A percentile compares a stretch with the other conserved stretches of the same genome.
Evolutionary conservation across 1,140 invertebrate species (phyloP).

Genomic region (Monochamus saltuarius): DNA sequence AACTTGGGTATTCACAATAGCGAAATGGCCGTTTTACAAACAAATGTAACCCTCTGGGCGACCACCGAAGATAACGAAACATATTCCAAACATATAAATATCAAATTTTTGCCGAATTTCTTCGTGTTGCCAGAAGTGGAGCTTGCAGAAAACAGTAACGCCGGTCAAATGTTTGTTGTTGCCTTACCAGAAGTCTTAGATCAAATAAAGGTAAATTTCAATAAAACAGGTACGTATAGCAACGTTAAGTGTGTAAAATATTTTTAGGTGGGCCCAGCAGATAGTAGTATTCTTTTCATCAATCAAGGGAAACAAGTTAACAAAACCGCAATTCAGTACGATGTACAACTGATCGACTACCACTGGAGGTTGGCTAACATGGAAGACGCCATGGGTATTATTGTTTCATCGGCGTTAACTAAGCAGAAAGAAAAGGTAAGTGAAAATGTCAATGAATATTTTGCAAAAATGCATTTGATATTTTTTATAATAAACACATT

Average conservation of each 20-base stretch:
- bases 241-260: not conserved
- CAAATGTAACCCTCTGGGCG: slow-evolving; percentile 36
- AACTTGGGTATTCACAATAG: slow-evolving; percentile 24
- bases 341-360: slow-evolving; percentile 44
- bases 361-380: slow-evolving; percentile 47
- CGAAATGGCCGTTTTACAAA: slow-evolving; percentile 32
- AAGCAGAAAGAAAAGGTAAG: slow-evolving; percentile 40
- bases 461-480: no score
- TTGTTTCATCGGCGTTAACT: slow-evolving; percentile 37
- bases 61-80: slow-evolving; percentile 35
- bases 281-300: slow-evolving; percentile 41
- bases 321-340: slow-evolving; percentile 26
- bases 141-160: slow-evolving; percentile 30
- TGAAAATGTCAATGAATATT: not conserved
- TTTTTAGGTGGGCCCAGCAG: slow-evolving; percentile 40
- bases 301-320: slow-evolving; percentile 22
- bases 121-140: slow-evolving; percentile 29
- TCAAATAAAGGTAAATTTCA: slow-evolving; percentile 34
- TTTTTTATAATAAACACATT: no score
- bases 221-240: not conserved
- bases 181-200: slow-evolving; percentile 39
- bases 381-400: slow-evolving; percentile 41
- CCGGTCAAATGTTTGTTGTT: slow-evolving; percentile 33
- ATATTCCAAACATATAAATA: slow-evolving; percentile 32
- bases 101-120: slow-evolving; percentile 41